Evolutionary conservation across 2,888 invertebrate species (phyloP).

Genomic region (Eupithecia abbreviata): DNA sequence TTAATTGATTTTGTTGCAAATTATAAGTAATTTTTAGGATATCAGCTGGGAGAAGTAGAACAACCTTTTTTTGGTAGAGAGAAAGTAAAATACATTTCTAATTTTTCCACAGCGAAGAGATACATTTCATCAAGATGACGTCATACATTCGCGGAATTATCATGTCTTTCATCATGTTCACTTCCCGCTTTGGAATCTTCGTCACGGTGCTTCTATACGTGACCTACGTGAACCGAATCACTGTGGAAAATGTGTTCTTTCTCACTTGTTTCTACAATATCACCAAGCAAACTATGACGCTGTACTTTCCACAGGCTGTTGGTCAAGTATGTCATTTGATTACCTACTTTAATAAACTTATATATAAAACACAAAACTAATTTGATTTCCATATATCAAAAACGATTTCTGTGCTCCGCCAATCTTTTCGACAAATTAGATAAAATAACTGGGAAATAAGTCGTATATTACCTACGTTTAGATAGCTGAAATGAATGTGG

Average conservation of each 20-base stretch:
- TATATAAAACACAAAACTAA: not conserved
- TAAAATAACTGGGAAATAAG: not conserved
- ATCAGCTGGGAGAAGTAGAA: too few species aligned
- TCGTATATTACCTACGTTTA: slow-evolving; percentile 38
- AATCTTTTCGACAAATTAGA: not conserved
- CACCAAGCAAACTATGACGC: slow-evolving; percentile 88
- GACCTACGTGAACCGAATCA: slow-evolving; percentile 84
- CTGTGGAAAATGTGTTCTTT: slow-evolving; percentile 89
- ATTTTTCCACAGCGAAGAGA: slow-evolving; percentile 64
- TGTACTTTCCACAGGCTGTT: slow-evolving; percentile 86
- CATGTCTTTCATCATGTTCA: slow-evolving; percentile 86
- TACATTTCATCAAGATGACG: slow-evolving; percentile 71
- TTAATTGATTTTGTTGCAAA: too few species aligned
- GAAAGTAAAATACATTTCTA: not conserved
- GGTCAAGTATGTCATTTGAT: slow-evolving; percentile 64
- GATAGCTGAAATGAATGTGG: slow-evolving; percentile 79
- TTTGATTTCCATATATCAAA: not conserved
- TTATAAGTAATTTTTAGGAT: not conserved
- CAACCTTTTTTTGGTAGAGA: too few species aligned
- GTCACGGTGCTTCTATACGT: slow-evolving; percentile 86
- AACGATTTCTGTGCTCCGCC: not conserved
- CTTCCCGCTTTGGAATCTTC: slow-evolving; percentile 87
- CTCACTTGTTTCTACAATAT: slow-evolving; percentile 89
- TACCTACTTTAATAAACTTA: not conserved
- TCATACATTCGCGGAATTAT: slow-evolving; percentile 84